Conservation (phyloP, 2,888 invertebrate species). For the Scrobipalpa atriplicella region DNA sequence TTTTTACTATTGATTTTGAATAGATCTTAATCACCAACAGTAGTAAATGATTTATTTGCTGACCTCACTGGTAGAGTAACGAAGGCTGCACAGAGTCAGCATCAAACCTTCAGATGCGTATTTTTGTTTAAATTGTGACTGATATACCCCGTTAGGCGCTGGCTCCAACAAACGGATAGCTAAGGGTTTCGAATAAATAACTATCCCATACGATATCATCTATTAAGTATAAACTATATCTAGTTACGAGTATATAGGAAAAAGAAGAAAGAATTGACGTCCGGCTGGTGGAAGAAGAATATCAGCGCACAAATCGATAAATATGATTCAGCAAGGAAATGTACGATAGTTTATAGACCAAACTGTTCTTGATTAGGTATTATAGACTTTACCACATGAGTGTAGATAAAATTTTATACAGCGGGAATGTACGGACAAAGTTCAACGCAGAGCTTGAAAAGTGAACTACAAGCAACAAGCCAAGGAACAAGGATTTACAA, state of each 20-base stretch:
- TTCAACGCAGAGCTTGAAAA: background rate
- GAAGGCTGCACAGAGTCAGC: slow-evolving; percentile 55
- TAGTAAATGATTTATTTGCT: slow-evolving; percentile 40
- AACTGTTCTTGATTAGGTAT: too few species aligned
- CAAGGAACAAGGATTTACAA: slow-evolving; percentile 10
- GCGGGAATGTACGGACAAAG: background rate
- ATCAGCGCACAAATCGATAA: too few species aligned
- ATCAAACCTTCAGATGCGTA: slow-evolving; percentile 66
- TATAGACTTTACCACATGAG: too few species aligned
- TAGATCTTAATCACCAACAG: background rate
- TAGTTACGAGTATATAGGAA: too few species aligned
- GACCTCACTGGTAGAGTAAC: slow-evolving; percentile 61
- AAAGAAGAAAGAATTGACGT: too few species aligned
- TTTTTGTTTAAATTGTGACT: slow-evolving; percentile 79
- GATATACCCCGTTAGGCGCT: slow-evolving; percentile 64
- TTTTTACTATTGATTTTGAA: background rate
- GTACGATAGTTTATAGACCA: too few species aligned
- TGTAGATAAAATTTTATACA: too few species aligned
- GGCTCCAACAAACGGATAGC: slow-evolving; percentile 44
- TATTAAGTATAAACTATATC: background rate
- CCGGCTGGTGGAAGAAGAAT: too few species aligned
- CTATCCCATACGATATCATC: background rate
- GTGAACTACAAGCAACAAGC: background rate
- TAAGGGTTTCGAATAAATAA: slow-evolving; percentile 55
- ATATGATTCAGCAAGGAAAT: too few species aligned